Conservation (phyloP, 2,888 invertebrate genomes). For the Noctuana brunneofusca region DNA sequence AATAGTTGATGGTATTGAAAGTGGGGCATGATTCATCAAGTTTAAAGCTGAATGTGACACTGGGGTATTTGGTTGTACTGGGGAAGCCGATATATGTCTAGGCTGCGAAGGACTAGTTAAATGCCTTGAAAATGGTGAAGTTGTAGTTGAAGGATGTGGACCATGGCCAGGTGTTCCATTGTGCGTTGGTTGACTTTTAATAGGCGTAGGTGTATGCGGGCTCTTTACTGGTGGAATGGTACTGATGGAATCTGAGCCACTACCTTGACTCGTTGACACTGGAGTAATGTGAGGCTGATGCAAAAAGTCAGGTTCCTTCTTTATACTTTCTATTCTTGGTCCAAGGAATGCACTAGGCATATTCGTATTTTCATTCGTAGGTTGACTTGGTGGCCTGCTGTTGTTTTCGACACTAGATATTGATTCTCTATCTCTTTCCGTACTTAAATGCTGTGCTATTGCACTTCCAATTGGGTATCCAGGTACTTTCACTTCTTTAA, state of each 20-base stretch:
- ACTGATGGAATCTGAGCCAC: slow-evolving; percentile 67
- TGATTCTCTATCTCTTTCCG: slow-evolving; percentile 77
- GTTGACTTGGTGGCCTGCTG: slow-evolving; percentile 76
- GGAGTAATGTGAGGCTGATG: slow-evolving; percentile 80
- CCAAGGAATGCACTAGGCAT: slow-evolving; percentile 83
- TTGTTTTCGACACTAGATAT: slow-evolving; percentile 76
- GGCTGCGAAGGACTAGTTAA: slow-evolving; percentile 76
- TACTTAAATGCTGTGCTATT: slow-evolving; percentile 74
- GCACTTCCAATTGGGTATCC: slow-evolving; percentile 85
- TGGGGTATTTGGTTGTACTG: slow-evolving; percentile 72
- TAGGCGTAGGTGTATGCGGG: slow-evolving; percentile 79
- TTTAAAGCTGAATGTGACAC: slow-evolving; percentile 85
- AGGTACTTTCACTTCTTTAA: slow-evolving; percentile 91
- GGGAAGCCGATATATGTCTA: slow-evolving; percentile 77
- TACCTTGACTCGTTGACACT: slow-evolving; percentile 74
- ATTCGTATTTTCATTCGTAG: slow-evolving; percentile 73
- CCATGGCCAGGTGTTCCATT: slow-evolving; percentile 69
- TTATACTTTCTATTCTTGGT: slow-evolving; percentile 87
- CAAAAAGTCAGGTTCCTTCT: slow-evolving; percentile 87
- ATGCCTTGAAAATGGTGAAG: slow-evolving; percentile 78
- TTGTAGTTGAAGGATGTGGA: slow-evolving; percentile 69
- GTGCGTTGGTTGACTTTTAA: slow-evolving; percentile 73
- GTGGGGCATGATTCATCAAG: slow-evolving; percentile 83
- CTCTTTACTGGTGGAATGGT: slow-evolving; percentile 83
- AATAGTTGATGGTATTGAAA: slow-evolving; percentile 85